These are phyloP conservation scores for Piprites chloris DNA, from an alignment of 2,113 vertebrate species.

Conservation along the genomic window DNA sequence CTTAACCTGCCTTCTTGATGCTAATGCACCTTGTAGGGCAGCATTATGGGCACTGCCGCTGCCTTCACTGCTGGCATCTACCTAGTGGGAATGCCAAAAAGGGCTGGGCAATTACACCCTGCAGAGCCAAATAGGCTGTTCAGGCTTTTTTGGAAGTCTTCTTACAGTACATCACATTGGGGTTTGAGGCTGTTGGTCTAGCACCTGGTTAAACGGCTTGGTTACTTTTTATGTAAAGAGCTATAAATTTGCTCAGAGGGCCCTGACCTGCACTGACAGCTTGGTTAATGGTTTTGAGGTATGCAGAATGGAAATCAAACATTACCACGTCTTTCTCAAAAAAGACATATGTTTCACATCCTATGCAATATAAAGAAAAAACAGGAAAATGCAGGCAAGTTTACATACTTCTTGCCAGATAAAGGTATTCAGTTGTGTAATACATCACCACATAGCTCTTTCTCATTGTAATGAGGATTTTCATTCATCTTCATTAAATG, in stretches of 20 bases:
- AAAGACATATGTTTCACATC: not conserved
- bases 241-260: not conserved
- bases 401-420: not conserved
- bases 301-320: not conserved
- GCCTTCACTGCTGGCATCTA: not conserved
- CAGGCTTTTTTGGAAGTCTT: not conserved
- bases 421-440: not conserved
- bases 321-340: not conserved
- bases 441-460: not conserved
- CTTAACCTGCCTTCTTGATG: not conserved
- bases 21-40: not conserved
- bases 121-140: not conserved
- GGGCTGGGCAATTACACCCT: not conserved
- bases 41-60: not conserved
- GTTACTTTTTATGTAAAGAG: not conserved
- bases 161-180: not conserved
- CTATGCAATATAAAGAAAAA: not conserved
- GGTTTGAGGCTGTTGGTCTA: not conserved
- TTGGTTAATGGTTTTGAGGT: not conserved
- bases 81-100: not conserved
- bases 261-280: not conserved
- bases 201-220: not conserved
- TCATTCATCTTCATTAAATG: not conserved
- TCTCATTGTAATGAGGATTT: not conserved
- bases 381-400: not conserved